Conservation (phyloP, 2,888 invertebrate species). For the Sarcophaga subvicina region DNA sequence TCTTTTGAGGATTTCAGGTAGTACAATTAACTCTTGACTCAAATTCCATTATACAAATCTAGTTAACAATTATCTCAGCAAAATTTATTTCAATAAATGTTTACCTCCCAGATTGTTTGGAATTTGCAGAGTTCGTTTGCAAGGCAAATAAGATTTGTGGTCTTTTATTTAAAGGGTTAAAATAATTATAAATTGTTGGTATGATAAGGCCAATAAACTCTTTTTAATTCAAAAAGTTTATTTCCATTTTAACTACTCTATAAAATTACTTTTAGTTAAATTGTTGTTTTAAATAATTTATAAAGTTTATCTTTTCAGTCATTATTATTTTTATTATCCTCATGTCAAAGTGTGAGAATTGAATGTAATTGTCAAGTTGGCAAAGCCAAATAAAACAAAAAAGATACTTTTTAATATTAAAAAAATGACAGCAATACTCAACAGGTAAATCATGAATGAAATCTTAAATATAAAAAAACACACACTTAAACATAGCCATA, state of each 20-base stretch:
- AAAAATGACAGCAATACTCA: not conserved
- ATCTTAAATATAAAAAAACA: slow-evolving; percentile 10
- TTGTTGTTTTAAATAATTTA: slow-evolving; percentile 55
- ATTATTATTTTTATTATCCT: slow-evolving; percentile 54
- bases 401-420: not conserved
- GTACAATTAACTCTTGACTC: too few relatives aligned
- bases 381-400: slow-evolving; percentile 14
- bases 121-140: too few relatives aligned
- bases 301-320: slow-evolving; percentile 49
- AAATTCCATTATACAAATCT: too few relatives aligned
- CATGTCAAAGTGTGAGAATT: slow-evolving; percentile 65
- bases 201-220: slow-evolving; percentile 53
- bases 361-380: slow-evolving; percentile 64
- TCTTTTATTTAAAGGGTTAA: too few relatives aligned
- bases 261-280: slow-evolving; percentile 12
- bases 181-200: slow-evolving; percentile 18
- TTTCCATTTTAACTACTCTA: not conserved
- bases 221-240: not conserved
- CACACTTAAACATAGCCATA: not conserved
- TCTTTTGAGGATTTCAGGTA: too few relatives aligned
- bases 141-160: too few relatives aligned
- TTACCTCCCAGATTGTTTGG: too few relatives aligned
- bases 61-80: too few relatives aligned
- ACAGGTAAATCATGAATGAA: slow-evolving; percentile 40
- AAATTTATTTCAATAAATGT: too few relatives aligned